Conservation (phyloP, 2,113 vertebrate species). For the Gopherus flavomarginatus region DNA sequence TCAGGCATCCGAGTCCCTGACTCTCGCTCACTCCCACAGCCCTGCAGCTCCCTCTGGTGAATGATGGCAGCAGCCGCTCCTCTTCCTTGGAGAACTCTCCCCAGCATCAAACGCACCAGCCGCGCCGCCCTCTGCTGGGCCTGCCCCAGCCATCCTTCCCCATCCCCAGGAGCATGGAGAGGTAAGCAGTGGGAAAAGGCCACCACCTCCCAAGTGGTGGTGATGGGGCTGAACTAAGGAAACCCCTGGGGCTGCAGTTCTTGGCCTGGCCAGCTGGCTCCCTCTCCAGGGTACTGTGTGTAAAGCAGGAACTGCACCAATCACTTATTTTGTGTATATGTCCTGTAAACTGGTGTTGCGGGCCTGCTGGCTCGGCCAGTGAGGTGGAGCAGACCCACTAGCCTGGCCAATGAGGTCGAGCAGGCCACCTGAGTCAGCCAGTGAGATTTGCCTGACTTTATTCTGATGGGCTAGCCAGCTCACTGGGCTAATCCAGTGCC, state of each 20-base stretch:
- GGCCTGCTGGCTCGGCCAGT: background rate
- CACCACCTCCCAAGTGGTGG: background rate
- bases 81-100: slow-evolving; percentile 89
- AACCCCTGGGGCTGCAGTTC: background rate
- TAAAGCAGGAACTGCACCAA: background rate
- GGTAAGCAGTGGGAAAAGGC: slow-evolving; percentile 73
- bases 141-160: slow-evolving; percentile 84
- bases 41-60: slow-evolving; percentile 90
- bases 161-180: slow-evolving; percentile 89
- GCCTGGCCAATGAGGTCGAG: background rate
- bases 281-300: background rate
- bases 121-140: slow-evolving; percentile 87
- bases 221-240: background rate
- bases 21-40: slow-evolving; percentile 69
- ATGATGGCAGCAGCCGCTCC: slow-evolving; percentile 89
- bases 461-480: background rate
- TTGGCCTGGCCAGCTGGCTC: background rate
- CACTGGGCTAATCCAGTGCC: background rate
- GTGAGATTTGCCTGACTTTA: rapidly evolving
- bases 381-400: background rate
- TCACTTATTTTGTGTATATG: background rate
- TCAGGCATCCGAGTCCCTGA: background rate
- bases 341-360: background rate
- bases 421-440: background rate
- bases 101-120: slow-evolving; percentile 86